Percentiles rank a stretch among this genome's conserved stretches.
Evolutionary conservation across 2,113 vertebrate genomes (phyloP).

Genomic region (Ursus arctos): DNA sequence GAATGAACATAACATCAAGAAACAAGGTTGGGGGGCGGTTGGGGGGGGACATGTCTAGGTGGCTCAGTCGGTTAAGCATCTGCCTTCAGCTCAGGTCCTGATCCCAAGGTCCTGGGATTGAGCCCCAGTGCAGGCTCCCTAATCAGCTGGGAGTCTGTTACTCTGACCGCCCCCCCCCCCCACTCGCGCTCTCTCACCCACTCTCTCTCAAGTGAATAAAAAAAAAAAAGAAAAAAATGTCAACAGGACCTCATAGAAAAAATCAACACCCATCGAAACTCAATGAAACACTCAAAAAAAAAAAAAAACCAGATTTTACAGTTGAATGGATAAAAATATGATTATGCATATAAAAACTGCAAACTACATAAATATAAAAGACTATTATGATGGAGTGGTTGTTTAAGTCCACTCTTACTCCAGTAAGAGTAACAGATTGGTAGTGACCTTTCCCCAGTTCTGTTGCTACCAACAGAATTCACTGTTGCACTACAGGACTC

Average conservation of each 20-base stretch:
- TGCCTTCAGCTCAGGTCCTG: background rate
- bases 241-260: background rate
- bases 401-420: background rate
- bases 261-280: background rate
- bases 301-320: background rate
- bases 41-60: background rate
- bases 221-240: background rate
- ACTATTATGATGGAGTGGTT: background rate
- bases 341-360: background rate
- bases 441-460: slow-evolving; percentile 13
- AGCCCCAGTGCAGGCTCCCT: background rate
- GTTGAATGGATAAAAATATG: background rate
- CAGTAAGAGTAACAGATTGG: background rate
- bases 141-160: no score
- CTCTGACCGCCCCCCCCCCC: no score
- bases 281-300: background rate
- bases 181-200: no score
- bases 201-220: background rate
- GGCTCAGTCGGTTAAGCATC: background rate
- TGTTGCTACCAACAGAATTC: background rate
- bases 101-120: background rate
- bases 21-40: background rate
- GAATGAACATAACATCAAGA: slow-evolving; percentile 12
- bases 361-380: slow-evolving; percentile 33
- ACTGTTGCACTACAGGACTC: background rate